Percentiles rank a stretch among this genome's conserved stretches.
Conservation (phyloP, 2,113 vertebrate species). For the Epinephelus moara region DNA sequence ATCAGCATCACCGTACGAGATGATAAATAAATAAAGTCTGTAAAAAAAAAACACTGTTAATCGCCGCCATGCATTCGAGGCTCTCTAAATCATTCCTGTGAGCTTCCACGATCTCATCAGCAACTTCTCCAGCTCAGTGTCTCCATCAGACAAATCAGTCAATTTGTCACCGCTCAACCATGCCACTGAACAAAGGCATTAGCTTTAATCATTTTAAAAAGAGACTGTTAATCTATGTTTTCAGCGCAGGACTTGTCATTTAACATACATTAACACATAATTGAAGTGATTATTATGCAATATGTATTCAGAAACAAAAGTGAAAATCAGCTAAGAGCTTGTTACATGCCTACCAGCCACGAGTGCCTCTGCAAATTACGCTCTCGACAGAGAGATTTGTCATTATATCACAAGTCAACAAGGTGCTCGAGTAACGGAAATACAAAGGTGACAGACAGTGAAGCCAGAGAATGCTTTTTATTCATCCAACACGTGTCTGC, state of each 20-base stretch:
- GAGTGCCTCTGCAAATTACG: conserved; percentile 37
- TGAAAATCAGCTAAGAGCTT: conserved; percentile 31
- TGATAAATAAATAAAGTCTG: conserved; percentile 1
- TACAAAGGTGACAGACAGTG: conserved; percentile 14
- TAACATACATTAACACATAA: conserved; percentile 44
- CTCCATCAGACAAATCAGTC: conserved; percentile 45
- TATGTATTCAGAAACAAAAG: conserved; percentile 45
- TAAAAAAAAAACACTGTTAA: background rate
- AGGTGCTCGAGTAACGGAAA: conserved; percentile 7
- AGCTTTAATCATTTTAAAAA: conserved; percentile 26
- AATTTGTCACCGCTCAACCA: conserved; percentile 51
- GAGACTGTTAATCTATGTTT: conserved; percentile 24
- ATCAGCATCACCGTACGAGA: background rate
- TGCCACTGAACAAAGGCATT: conserved; percentile 41
- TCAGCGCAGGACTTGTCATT: conserved; percentile 24
- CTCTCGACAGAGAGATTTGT: conserved; percentile 4
- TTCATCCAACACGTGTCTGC: background rate
- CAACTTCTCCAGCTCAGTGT: conserved; percentile 31
- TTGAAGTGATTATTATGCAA: conserved; percentile 43
- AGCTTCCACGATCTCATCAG: conserved; percentile 50
- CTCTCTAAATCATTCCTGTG: conserved; percentile 29
- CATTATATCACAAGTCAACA: conserved; percentile 27
- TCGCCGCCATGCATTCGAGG: background rate
- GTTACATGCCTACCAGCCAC: conserved; percentile 19
- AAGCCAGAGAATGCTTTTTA: background rate